These are phyloP conservation scores for Phasianus colchicus DNA, from an alignment of 2,113 vertebrate species.

Conservation along the genomic window DNA sequence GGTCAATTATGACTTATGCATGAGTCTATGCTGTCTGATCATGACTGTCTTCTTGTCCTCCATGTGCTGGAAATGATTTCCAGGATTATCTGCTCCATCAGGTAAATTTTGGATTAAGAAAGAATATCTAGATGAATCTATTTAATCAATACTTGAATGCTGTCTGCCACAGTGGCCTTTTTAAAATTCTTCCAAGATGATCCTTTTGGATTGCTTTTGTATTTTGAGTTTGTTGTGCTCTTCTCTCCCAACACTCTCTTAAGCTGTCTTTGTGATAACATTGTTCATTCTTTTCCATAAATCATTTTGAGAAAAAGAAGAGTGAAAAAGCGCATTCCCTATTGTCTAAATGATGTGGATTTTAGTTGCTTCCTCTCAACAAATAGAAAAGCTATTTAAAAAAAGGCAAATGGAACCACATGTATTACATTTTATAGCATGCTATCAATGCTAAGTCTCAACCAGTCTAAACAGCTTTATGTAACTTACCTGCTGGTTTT, in stretches of 20 bases:
- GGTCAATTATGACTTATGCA: neutral
- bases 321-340: neutral
- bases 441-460: neutral
- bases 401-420: neutral
- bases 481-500: neutral
- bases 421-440: neutral
- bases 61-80: neutral
- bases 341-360: neutral
- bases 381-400: neutral
- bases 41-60: neutral
- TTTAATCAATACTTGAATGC: neutral
- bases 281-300: neutral
- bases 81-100: neutral
- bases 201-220: neutral
- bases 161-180: neutral
- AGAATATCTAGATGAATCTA: neutral
- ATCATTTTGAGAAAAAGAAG: neutral
- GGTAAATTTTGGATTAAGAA: neutral
- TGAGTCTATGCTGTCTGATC: neutral
- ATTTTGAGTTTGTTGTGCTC: neutral
- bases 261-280: neutral
- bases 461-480: neutral
- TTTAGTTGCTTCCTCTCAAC: neutral
- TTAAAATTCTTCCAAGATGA: neutral
- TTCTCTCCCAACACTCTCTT: neutral